phyloP scores from a whole-genome alignment of 2,113 vertebrate species.

The Colistium nudipinnis region DNA sequence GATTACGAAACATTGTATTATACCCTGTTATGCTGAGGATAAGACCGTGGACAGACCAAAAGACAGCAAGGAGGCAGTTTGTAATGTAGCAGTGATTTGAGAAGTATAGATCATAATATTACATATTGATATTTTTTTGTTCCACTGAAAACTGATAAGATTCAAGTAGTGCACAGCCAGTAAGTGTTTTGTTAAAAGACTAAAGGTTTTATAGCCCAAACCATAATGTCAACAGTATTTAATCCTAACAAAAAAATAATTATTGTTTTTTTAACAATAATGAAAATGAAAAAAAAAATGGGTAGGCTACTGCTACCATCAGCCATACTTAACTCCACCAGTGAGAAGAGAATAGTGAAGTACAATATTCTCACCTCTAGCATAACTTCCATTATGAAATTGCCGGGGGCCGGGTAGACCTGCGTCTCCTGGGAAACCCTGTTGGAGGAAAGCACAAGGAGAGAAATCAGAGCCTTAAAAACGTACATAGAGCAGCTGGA shows the following conservation, averaged over 20 bases:
- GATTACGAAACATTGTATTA: not conserved
- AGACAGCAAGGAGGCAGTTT: too few species aligned
- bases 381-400: slow-evolving; percentile 12
- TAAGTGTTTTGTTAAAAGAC: too few species aligned
- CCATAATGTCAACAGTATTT: too few species aligned
- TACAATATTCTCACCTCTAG: slow-evolving; percentile 64
- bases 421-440: slow-evolving; percentile 66
- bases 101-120: too few species aligned
- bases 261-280: too few species aligned
- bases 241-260: too few species aligned
- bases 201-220: too few species aligned
- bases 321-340: not conserved
- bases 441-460: slow-evolving; percentile 5
- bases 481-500: not conserved
- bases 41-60: not conserved
- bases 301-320: not conserved
- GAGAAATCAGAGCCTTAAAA: not conserved
- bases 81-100: too few species aligned
- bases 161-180: too few species aligned
- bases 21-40: not conserved
- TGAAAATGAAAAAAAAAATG: not conserved
- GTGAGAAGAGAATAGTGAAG: too few species aligned
- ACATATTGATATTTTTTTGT: too few species aligned
- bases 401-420: slow-evolving; percentile 27
- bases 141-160: too few species aligned